phyloP scores from a whole-genome alignment of 2,797 vertebrate species.

The Amblyopsis hoosieri region DNA sequence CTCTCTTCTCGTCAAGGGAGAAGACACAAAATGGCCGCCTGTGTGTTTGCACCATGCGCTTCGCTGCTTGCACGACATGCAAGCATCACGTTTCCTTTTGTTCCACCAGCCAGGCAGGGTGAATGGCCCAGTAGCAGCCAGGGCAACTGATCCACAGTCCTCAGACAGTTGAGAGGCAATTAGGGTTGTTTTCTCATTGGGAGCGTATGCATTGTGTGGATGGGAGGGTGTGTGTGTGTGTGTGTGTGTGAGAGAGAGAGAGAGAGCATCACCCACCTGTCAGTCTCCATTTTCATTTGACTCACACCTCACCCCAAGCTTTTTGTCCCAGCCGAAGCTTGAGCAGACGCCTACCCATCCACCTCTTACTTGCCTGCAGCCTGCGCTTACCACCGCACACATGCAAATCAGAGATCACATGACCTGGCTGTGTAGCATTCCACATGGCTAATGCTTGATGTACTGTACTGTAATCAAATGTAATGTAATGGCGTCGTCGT shows the following conservation, averaged over 20 bases:
- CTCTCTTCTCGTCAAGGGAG: conserved; percentile 50
- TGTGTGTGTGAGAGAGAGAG: conserved; percentile 16
- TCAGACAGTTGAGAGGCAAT: conserved; percentile 50
- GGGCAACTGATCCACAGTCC: conserved; percentile 24
- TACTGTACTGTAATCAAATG: too few species aligned
- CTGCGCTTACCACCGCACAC: conserved; percentile 1
- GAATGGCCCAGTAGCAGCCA: conserved; percentile 27
- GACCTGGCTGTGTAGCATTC: not conserved
- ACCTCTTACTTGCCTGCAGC: not conserved
- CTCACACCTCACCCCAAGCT: conserved; percentile 19
- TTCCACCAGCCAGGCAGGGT: conserved; percentile 52
- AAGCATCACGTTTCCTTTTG: conserved; percentile 29
- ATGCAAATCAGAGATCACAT: conserved; percentile 8
- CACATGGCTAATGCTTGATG: not conserved
- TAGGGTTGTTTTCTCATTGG: conserved; percentile 59
- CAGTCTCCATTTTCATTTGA: conserved; percentile 24
- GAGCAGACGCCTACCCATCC: not conserved
- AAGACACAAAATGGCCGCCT: conserved; percentile 47
- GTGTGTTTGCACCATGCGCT: conserved; percentile 29
- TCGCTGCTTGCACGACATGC: conserved; percentile 39
- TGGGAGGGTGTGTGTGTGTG: conserved; percentile 32
- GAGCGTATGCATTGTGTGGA: conserved; percentile 48
- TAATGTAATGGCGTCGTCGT: not conserved
- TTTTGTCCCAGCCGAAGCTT: not conserved
- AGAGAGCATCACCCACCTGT: conserved; percentile 22